phyloP scores from a whole-genome alignment of 2,888 invertebrate species.

The Pyrochroa serraticornis region DNA sequence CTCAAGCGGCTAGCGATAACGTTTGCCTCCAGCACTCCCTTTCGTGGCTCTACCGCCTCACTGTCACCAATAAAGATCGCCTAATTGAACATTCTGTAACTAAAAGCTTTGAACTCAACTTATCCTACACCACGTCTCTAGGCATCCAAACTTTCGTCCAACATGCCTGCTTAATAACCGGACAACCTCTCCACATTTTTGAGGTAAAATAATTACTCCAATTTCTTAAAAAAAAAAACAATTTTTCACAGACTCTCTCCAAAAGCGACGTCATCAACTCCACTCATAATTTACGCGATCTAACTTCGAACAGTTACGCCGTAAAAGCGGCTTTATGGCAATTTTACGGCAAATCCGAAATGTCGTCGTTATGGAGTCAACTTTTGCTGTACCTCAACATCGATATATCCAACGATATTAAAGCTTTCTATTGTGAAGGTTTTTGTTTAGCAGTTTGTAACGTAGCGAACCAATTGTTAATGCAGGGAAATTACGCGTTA shows the following conservation, averaged over 20 bases:
- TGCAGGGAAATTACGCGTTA: conserved; percentile 64
- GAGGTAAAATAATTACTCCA: conserved; percentile 58
- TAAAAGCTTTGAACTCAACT: conserved; percentile 70
- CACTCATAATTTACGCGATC: conserved; percentile 80
- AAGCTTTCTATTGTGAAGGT: conserved; percentile 68
- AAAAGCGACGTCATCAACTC: conserved; percentile 87
- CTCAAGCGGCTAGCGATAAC: conserved; percentile 87
- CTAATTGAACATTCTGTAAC: conserved; percentile 72
- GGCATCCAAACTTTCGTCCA: conserved; percentile 80
- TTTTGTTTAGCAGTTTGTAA: conserved; percentile 74
- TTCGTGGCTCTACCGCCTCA: conserved; percentile 77
- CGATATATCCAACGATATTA: conserved; percentile 59
- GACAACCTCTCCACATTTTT: conserved; percentile 70
- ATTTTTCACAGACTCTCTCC: conserved; percentile 64
- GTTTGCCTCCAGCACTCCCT: conserved; percentile 84
- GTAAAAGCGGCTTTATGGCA: conserved; percentile 88
- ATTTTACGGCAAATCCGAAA: conserved; percentile 85
- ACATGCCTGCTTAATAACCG: conserved; percentile 72
- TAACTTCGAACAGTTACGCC: conserved; percentile 79
- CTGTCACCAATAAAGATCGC: conserved; percentile 62
- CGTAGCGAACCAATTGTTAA: conserved; percentile 64
- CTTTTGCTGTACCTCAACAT: conserved; percentile 78
- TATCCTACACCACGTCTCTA: conserved; percentile 74
- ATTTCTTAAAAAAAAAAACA: background rate
- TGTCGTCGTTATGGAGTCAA: conserved; percentile 82